Evolutionary conservation across 2,888 invertebrate genomes (phyloP).

Genomic region (Napeogenes inachia): DNA sequence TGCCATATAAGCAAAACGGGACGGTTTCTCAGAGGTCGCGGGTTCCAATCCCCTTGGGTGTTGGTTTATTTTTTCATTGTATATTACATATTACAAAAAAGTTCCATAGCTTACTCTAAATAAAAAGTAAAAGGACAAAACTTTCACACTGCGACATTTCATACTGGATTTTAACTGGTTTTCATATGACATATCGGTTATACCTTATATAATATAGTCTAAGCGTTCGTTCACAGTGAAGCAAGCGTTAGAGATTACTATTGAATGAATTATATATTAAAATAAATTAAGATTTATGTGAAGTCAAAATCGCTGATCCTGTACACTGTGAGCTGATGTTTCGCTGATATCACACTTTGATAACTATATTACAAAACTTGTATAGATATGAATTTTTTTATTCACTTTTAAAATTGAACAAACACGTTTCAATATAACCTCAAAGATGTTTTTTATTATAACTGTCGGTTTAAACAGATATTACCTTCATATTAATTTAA

Average conservation of each 20-base stretch:
- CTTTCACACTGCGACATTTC: slow-evolving; percentile 2
- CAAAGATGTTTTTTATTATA: background rate
- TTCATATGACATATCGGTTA: background rate
- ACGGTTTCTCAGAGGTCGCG: no score
- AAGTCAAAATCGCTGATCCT: no score
- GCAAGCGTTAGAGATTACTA: no score
- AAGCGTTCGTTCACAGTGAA: background rate
- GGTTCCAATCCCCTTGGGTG: no score
- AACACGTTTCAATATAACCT: background rate
- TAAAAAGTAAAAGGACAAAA: background rate
- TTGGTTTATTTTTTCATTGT: no score
- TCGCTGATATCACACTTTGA: background rate
- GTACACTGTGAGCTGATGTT: no score
- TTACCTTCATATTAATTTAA: no score
- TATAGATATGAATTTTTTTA: background rate
- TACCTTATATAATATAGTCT: background rate
- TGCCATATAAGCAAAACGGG: no score
- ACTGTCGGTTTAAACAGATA: no score
- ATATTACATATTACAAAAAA: no score
- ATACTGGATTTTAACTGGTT: slow-evolving; percentile 1
- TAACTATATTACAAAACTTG: background rate
- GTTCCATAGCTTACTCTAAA: background rate
- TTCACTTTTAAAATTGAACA: background rate
- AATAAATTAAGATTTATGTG: no score
- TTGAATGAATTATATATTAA: no score